A percentile compares a stretch with the other conserved stretches of the same genome.
phyloP scores from a whole-genome alignment of 2,113 vertebrate species.

The Paraplagusia blochii region DNA sequence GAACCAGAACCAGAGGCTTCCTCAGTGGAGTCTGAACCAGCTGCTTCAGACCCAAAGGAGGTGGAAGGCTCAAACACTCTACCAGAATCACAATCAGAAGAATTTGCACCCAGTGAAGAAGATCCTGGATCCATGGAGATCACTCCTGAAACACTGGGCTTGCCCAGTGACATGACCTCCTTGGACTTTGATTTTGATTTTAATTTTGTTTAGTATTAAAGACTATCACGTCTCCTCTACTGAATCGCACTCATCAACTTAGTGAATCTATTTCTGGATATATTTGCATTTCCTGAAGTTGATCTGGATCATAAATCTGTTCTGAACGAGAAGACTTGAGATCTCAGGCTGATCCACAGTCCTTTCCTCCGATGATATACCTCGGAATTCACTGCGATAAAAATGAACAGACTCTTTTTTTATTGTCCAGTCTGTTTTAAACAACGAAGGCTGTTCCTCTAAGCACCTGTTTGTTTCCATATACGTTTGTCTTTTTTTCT shows the following conservation, averaged over 20 bases:
- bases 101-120: neutral
- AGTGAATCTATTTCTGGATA: neutral
- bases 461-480: neutral
- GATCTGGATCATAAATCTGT: neutral
- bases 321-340: neutral
- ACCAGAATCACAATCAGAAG: neutral
- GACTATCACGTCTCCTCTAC: neutral
- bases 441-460: no score
- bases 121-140: slow-evolving; percentile 9
- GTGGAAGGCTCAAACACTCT: neutral
- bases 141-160: slow-evolving; percentile 53
- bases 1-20: neutral
- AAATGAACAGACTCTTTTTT: no score
- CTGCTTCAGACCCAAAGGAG: slow-evolving; percentile 8
- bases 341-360: no score
- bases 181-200: slow-evolving; percentile 54
- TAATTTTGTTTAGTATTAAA: slow-evolving; percentile 59
- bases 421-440: no score
- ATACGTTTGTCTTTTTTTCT: neutral
- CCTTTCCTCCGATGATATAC: no score
- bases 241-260: neutral
- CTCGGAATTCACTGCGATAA: no score
- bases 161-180: slow-evolving; percentile 53
- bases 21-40: slow-evolving; percentile 14
- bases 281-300: neutral